Conservation (phyloP, 2,797 vertebrate species). For the Spheniscus humboldti region DNA sequence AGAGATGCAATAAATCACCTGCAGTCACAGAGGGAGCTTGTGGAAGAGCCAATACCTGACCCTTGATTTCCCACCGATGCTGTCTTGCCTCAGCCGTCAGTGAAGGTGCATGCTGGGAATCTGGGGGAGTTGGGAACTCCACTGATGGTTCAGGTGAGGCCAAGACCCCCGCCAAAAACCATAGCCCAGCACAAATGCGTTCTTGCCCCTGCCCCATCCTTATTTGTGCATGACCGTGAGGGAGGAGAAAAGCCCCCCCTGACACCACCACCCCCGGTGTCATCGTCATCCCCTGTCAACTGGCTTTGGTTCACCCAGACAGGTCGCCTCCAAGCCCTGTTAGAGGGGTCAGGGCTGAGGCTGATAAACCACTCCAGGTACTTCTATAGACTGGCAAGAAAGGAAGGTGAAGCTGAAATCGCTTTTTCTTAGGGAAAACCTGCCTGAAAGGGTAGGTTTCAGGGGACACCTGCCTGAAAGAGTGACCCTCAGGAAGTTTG, state of each 20-base stretch:
- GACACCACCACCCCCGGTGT: rapidly evolving
- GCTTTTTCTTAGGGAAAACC: background rate
- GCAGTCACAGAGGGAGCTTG: background rate
- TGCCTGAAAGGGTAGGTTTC: background rate
- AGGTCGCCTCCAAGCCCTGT: background rate
- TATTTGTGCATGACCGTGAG: background rate
- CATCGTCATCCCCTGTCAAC: background rate
- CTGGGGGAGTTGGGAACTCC: background rate
- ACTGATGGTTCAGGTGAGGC: background rate
- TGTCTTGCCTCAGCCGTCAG: background rate
- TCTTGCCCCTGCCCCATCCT: background rate
- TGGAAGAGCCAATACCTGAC: background rate
- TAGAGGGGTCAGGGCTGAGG: background rate
- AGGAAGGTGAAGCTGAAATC: background rate
- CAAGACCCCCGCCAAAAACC: background rate
- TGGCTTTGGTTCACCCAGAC: rapidly evolving
- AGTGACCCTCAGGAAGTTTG: background rate
- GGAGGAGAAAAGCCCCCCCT: background rate
- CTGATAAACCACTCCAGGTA: background rate
- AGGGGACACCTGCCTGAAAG: background rate
- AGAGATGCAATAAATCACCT: conserved; percentile 28
- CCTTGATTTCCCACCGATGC: rapidly evolving
- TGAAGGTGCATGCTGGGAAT: background rate
- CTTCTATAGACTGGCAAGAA: background rate
- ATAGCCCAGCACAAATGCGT: background rate